phyloP scores from a whole-genome alignment of 2,113 vertebrate species.

The Amblyornis subalaris region DNA sequence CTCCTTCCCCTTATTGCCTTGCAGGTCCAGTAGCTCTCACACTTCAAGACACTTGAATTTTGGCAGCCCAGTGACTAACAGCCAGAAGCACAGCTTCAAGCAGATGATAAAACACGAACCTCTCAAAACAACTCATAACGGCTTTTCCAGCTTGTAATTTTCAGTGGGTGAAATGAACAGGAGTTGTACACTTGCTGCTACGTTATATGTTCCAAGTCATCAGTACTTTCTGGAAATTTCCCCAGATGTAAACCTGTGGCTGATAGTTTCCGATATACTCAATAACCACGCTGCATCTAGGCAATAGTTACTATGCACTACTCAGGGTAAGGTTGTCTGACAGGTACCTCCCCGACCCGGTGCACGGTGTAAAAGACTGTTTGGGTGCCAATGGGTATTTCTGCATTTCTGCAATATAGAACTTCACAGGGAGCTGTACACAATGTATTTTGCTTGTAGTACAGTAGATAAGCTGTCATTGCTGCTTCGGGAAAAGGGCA shows the following conservation, averaged over 20 bases:
- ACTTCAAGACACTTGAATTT: slow-evolving; percentile 44
- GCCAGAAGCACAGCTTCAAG: slow-evolving; percentile 22
- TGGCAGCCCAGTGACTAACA: slow-evolving; percentile 49
- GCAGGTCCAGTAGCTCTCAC: slow-evolving; percentile 28
- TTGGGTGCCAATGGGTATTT: background rate
- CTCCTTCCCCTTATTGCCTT: slow-evolving; percentile 6
- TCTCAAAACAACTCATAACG: slow-evolving; percentile 48
- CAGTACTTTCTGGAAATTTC: slow-evolving; percentile 44
- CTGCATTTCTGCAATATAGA: background rate
- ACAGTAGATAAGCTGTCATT: slow-evolving; percentile 24
- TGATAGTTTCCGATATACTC: background rate
- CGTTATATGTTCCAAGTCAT: background rate
- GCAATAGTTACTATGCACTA: background rate
- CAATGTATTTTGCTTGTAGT: slow-evolving; percentile 13
- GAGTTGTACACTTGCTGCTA: background rate
- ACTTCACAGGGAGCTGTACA: slow-evolving; percentile 21
- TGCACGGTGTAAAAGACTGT: background rate
- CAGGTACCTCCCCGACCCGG: background rate
- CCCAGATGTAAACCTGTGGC: slow-evolving; percentile 8
- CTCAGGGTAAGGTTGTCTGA: background rate
- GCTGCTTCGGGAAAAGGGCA: slow-evolving; percentile 8
- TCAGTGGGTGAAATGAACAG: background rate
- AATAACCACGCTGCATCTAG: background rate
- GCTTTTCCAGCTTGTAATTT: slow-evolving; percentile 36
- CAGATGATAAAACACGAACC: slow-evolving; percentile 33